A percentile compares a stretch with the other conserved stretches of the same genome.
These are phyloP conservation scores for Antidorcas marsupialis DNA, from an alignment of 2,113 vertebrate genomes.

Conservation along the genomic window DNA sequence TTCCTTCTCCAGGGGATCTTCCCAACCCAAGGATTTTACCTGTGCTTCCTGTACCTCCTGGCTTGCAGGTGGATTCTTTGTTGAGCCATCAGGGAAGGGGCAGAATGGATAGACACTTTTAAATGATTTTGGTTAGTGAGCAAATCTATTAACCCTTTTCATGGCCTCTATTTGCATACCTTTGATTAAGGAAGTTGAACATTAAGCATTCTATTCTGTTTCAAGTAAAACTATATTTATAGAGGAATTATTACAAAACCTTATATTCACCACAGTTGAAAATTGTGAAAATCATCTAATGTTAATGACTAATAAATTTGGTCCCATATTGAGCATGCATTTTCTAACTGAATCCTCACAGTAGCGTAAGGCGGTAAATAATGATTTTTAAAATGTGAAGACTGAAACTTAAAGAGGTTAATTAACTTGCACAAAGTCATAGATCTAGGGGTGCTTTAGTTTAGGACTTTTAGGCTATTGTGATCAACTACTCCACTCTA, in stretches of 20 bases:
- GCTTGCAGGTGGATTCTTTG: background rate
- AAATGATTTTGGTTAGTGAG: background rate
- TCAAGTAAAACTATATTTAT: background rate
- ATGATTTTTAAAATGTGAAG: background rate
- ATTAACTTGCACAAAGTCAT: background rate
- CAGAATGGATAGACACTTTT: no score
- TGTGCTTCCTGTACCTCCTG: background rate
- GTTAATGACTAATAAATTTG: background rate
- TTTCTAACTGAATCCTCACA: background rate
- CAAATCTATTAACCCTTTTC: background rate
- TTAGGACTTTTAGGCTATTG: background rate
- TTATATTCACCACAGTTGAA: background rate
- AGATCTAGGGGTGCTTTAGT: background rate
- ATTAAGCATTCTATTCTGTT: background rate
- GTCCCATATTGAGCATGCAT: background rate
- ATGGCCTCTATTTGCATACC: background rate
- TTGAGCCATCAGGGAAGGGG: background rate
- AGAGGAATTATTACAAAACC: background rate
- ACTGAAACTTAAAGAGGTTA: background rate
- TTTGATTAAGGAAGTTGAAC: background rate
- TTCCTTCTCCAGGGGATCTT: background rate
- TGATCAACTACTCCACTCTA: background rate
- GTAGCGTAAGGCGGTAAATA: rapidly evolving
- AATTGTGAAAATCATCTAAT: background rate
- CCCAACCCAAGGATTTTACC: background rate